phyloP scores from a whole-genome alignment of 1,140 invertebrate genomes.

The silkworm (Bombyx mori) region ASM3026992v2 NC_085117.1:7531001-7531500 shows the following conservation, averaged over 20 bases:
- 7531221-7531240: conserved; percentile 53
- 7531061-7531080: conserved; percentile 56
- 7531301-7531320: not conserved
- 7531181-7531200: conserved; percentile 55
- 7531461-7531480: too few relatives aligned
- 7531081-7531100: conserved; percentile 34
- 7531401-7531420: too few relatives aligned
- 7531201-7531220: conserved; percentile 40
- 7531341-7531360: too few relatives aligned
- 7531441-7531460: too few relatives aligned
- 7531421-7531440: too few relatives aligned
- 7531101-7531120: conserved; percentile 46
- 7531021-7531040: conserved; percentile 43
- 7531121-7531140: conserved; percentile 57
- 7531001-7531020: conserved; percentile 13
- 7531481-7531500: too few relatives aligned
- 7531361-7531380: too few relatives aligned
- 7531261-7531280: too few relatives aligned
- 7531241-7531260: conserved; percentile 9
- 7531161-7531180: conserved; percentile 49
- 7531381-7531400: too few relatives aligned
- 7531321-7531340: too few relatives aligned
- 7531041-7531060: conserved; percentile 51
- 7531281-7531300: not conserved
- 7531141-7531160: conserved; percentile 53